phyloP scores from a whole-genome alignment of 2,113 vertebrate species.

The Ophiodon elongatus region DNA sequence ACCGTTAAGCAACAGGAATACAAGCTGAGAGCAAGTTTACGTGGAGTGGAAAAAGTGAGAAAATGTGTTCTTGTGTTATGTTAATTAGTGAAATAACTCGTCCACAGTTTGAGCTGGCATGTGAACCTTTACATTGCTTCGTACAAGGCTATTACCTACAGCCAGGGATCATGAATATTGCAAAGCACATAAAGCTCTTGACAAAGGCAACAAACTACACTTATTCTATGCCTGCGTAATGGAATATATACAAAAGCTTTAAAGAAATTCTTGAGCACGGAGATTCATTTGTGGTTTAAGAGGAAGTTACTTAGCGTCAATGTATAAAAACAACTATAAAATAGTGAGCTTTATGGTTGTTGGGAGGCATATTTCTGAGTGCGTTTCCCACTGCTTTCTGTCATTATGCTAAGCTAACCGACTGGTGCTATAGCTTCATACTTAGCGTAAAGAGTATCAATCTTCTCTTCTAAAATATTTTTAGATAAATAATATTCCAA shows the following conservation, averaged over 20 bases:
- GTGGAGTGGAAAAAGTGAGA: constrained; percentile 47
- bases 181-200: background rate
- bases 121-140: background rate
- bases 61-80: constrained; percentile 22
- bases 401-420: constrained; percentile 20
- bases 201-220: background rate
- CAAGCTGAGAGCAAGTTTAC: constrained; percentile 16
- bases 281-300: background rate
- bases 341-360: background rate
- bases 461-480: background rate
- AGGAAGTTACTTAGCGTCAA: background rate
- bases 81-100: constrained; percentile 25
- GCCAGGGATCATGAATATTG: background rate
- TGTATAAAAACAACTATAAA: background rate
- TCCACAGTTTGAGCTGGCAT: background rate
- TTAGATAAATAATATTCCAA: background rate
- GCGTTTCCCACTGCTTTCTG: background rate
- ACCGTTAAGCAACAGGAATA: constrained; percentile 23
- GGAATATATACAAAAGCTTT: background rate
- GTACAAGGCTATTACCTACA: background rate
- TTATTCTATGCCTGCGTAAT: background rate
- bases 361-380: background rate
- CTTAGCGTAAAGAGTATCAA: background rate
- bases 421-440: background rate
- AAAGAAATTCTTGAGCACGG: background rate